A percentile compares a stretch with the other conserved stretches of the same genome.
Conservation (phyloP, 2,113 vertebrate genomes). For the Miniopterus natalensis region DNA sequence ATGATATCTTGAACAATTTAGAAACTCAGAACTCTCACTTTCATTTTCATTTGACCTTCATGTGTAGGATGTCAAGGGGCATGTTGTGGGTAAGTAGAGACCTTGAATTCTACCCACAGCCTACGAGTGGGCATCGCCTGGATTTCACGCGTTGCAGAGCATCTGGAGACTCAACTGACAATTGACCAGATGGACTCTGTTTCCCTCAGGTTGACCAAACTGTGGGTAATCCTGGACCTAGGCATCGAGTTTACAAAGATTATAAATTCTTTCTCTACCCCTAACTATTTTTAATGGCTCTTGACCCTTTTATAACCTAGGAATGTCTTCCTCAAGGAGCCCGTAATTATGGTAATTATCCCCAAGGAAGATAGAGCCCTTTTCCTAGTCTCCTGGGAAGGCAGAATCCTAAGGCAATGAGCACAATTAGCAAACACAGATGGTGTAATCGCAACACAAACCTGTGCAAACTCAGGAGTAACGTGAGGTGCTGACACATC, state of each 20-base stretch:
- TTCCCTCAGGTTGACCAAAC: not conserved
- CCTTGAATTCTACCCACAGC: too few species aligned
- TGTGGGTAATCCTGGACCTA: not conserved
- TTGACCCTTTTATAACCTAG: not conserved
- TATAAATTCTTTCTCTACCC: not conserved
- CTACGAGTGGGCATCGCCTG: accelerated
- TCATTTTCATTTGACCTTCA: not conserved
- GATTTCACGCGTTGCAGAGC: not conserved
- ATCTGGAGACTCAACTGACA: not conserved
- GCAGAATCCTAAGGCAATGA: too few species aligned
- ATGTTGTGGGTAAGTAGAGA: not conserved
- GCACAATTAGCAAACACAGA: not conserved
- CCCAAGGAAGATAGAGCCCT: not conserved
- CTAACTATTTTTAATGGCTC: not conserved
- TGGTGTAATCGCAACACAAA: not conserved
- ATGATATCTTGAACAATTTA: not conserved
- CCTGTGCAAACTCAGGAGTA: not conserved
- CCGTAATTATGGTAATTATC: not conserved
- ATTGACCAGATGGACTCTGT: not conserved
- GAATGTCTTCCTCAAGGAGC: not conserved
- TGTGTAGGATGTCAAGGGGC: not conserved
- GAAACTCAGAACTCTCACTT: not conserved
- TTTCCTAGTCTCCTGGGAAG: not conserved
- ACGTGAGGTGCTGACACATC: not conserved
- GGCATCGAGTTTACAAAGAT: not conserved